Evolutionary conservation across 2,888 invertebrate genomes (phyloP).

Genomic region (Aelia acuminata): DNA sequence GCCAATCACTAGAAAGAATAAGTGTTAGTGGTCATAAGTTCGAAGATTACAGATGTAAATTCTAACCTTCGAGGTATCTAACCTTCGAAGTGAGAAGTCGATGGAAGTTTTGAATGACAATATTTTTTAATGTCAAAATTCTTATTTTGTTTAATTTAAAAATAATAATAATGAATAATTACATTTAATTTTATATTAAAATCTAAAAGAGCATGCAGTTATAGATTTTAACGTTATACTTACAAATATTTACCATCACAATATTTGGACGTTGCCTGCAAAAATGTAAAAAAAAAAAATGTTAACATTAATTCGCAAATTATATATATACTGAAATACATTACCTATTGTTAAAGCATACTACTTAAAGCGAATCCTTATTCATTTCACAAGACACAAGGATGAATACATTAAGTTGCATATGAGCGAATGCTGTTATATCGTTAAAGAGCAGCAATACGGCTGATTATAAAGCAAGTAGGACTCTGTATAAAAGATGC

Average conservation of each 20-base stretch:
- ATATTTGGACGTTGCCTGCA: constrained; percentile 67
- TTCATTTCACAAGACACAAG: neutral
- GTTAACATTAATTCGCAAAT: constrained; percentile 3
- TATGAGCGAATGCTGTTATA: neutral
- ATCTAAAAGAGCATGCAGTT: neutral
- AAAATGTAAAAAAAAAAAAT: constrained; percentile 61
- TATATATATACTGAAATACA: neutral
- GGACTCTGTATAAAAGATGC: neutral
- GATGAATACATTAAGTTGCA: neutral
- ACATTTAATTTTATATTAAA: neutral
- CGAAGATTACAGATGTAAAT: no score
- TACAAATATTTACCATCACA: constrained; percentile 66
- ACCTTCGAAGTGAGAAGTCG: no score
- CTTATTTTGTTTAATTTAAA: no score
- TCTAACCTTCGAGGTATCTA: no score
- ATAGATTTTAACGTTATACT: constrained; percentile 60
- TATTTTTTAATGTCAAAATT: no score
- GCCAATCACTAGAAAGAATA: no score
- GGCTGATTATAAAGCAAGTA: neutral
- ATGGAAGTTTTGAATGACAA: no score
- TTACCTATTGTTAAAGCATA: neutral
- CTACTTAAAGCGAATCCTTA: constrained; percentile 5
- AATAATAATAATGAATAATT: neutral
- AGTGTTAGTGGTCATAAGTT: no score
- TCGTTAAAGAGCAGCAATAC: neutral